Evolutionary conservation across 92 coral and sea anemone genomes (phyloP).

Genomic region (Parazoanthus darwini): DNA sequence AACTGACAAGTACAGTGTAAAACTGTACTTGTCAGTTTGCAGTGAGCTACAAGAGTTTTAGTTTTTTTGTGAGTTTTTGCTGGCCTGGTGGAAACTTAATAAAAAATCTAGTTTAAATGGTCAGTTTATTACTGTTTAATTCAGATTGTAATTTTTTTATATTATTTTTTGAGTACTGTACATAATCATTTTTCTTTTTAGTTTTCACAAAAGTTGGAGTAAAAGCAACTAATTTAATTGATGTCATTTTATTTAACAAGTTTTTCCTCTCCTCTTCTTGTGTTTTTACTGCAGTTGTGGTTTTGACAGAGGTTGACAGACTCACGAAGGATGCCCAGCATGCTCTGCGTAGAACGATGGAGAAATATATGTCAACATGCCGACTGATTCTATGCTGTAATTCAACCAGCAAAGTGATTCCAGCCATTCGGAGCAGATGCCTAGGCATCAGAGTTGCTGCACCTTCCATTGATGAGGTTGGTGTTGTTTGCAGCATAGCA

Average conservation of each 20-base stretch:
- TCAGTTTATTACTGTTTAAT: no score
- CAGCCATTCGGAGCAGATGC: constrained; percentile 98
- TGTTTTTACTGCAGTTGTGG: constrained; percentile 68
- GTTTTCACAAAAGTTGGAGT: no score
- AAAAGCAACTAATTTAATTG: no score
- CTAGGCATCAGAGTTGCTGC: constrained; percentile 97
- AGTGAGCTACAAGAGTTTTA: no score
- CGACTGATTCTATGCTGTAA: constrained; percentile 95
- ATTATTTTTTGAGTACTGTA: no score
- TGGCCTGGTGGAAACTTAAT: no score
- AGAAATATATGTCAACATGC: constrained; percentile 95
- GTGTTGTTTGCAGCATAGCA: background rate
- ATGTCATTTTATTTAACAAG: background rate
- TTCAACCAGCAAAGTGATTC: constrained; percentile 98
- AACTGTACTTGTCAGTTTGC: no score
- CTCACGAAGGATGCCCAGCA: constrained; percentile 99
- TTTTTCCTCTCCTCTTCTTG: background rate
- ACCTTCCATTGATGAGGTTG: constrained; percentile 89
- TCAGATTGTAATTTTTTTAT: no score
- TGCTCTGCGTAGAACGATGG: constrained; percentile 97
- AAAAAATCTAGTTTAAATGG: no score
- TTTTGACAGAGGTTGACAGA: constrained; percentile 96
- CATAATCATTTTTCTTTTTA: no score
- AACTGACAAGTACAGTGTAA: no score
- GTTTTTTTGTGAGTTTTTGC: no score